Base-by-base conservation (phyloP, 2,888 invertebrate species). In the Tinea trinotella region DNA sequence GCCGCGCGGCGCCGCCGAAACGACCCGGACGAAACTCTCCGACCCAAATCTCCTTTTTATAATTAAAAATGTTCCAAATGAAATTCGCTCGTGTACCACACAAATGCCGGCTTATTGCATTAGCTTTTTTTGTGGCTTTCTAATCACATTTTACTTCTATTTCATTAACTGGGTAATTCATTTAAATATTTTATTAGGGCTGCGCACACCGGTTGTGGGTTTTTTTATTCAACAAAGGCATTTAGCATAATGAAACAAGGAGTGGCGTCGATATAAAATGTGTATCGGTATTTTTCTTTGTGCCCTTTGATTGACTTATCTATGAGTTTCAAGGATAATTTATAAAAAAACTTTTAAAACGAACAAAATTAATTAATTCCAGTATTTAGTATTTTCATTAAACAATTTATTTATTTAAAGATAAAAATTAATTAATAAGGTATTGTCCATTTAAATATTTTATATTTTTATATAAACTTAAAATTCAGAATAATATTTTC, bases 21-120 rank as follows among this genome's bases (percentile, higher is more conserved):
- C 78, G 74, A 73, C 71, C 71, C 71, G 71, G 71, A 61, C 61
- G 13, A 19, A 18, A 22, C 53, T 12, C 44, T 19, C 71, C 73
- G 71, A 62, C 62, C 68, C 73, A 72, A 78, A 76, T 77, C 80
- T 77, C 74, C 78, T 69, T 76, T 40, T 72, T 80, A 73, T 84
- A 85, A 85, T 85, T 85, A 85, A 85, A 53, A 85, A 84, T 76
- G 78, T 74, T 84, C 83, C 76, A 83, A 84, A 85, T 85, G 82
- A 84, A 84, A 85, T 85, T 85, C 80, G 84, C 85, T 81, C 75
- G 80, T 79, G 70, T 74, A 74, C 74, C 58, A 61, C 68, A 67
- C 19, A 35, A 18, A 40, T 65, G 67, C 74, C 74, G 79, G 73
- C 79, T 83, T 83, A 81, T 80, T 77, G 80, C 81, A 80, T 79